Conservation (phyloP, 2,113 vertebrate genomes). For the Bucco capensis region DNA sequence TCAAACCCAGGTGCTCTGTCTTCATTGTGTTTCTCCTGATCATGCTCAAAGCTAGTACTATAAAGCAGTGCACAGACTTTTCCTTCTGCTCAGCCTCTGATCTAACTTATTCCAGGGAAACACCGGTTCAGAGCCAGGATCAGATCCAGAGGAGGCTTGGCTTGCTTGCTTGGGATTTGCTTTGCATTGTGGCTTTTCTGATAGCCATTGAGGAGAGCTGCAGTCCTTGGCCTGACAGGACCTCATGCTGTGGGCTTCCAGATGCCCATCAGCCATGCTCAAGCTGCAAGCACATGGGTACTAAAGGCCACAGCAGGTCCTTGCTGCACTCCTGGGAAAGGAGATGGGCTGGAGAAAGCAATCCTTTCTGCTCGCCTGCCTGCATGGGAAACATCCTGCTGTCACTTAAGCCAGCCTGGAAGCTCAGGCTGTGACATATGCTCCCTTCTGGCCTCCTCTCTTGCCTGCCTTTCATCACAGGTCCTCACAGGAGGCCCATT, state of each 20-base stretch:
- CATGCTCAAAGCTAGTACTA: background rate
- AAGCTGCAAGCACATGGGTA: accelerated
- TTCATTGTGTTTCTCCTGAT: background rate
- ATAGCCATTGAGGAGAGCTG: background rate
- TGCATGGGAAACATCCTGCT: background rate
- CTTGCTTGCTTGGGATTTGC: background rate
- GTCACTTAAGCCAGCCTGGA: background rate
- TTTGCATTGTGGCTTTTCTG: accelerated
- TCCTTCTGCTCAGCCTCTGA: background rate
- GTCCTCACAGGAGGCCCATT: conserved; percentile 53
- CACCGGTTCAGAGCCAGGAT: background rate
- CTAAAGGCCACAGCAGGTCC: background rate
- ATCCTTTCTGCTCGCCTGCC: background rate
- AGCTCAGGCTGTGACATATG: conserved; percentile 20
- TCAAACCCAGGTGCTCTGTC: background rate
- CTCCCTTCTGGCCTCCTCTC: background rate
- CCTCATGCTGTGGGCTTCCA: background rate
- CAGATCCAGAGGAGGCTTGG: no score
- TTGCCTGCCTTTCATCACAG: background rate
- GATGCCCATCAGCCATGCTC: accelerated
- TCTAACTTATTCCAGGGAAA: accelerated
- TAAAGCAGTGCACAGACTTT: background rate
- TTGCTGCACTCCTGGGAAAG: background rate
- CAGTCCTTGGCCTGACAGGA: background rate
- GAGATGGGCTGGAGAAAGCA: accelerated